phyloP scores from a whole-genome alignment of 2,797 vertebrate species.

The Propithecus deckenii region DNA sequence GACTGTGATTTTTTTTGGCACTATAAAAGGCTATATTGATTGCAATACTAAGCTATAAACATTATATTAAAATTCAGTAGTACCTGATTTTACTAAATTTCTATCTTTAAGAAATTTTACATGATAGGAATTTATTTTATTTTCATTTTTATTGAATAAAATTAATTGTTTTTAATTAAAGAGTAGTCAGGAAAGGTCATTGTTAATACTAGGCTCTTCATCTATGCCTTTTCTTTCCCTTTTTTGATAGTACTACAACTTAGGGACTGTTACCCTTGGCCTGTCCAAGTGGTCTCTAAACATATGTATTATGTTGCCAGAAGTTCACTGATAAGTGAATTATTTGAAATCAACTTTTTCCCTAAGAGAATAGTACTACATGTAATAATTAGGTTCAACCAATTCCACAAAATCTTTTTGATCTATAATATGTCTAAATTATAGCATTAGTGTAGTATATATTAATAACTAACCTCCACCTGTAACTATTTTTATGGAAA shows the following conservation, averaged over 20 bases:
- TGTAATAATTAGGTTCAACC: slow-evolving; percentile 15
- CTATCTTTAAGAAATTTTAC: slow-evolving; percentile 25
- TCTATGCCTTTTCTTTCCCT: too few species aligned
- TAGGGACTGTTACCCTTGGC: neutral
- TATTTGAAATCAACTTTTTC: neutral
- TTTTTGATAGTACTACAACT: neutral
- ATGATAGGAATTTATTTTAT: neutral
- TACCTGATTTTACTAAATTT: neutral
- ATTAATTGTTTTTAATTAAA: too few species aligned
- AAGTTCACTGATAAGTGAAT: neutral
- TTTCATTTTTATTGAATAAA: too few species aligned
- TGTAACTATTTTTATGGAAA: neutral
- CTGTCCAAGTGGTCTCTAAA: neutral
- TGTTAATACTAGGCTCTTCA: too few species aligned
- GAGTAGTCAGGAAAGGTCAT: too few species aligned
- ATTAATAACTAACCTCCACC: neutral
- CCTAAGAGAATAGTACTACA: neutral
- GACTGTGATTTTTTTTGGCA: neutral
- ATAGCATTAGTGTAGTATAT: neutral
- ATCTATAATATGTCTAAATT: neutral
- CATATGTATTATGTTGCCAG: neutral
- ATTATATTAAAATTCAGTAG: neutral
- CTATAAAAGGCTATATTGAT: neutral
- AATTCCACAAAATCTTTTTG: slow-evolving; percentile 19
- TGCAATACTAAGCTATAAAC: slow-evolving; percentile 6